Conservation (phyloP, 2,113 vertebrate genomes). For the Numenius arquata region DNA sequence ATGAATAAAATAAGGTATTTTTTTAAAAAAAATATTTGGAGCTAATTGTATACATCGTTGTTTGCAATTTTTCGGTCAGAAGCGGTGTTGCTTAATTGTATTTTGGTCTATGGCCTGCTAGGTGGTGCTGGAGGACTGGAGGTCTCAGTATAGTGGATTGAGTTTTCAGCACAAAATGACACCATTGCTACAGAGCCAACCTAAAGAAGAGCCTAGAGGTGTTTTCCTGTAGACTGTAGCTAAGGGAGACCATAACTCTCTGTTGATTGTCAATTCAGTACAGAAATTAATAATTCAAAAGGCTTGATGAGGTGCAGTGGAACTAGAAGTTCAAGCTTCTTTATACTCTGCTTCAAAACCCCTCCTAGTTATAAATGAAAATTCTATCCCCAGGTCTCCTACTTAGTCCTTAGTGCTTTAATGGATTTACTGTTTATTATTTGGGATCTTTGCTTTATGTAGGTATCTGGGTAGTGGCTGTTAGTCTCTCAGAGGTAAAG, state of each 20-base stretch:
- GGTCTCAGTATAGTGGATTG: not conserved
- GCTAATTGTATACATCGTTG: accelerated
- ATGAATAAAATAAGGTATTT: not conserved
- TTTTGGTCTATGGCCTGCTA: not conserved
- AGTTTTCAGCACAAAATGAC: not conserved
- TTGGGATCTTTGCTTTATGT: not conserved
- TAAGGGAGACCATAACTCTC: not conserved
- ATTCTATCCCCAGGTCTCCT: not conserved
- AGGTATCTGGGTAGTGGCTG: not conserved
- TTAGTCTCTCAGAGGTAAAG: not conserved
- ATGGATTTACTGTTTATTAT: not conserved
- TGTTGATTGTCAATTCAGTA: not conserved
- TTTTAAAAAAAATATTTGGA: not conserved
- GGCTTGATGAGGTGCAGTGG: not conserved
- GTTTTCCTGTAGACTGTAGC: not conserved
- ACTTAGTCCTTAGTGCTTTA: not conserved
- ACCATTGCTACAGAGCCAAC: not conserved
- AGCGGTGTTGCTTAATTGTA: not conserved
- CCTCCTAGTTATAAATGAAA: not conserved
- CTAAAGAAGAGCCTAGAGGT: not conserved
- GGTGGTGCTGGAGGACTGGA: constrained; percentile 24
- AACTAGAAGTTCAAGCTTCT: not conserved
- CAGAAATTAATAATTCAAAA: not conserved
- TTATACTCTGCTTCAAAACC: not conserved
- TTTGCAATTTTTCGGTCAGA: not conserved